Evolutionary conservation across 2,113 vertebrate species (phyloP).

Genomic region (Cisticola juncidis): DNA sequence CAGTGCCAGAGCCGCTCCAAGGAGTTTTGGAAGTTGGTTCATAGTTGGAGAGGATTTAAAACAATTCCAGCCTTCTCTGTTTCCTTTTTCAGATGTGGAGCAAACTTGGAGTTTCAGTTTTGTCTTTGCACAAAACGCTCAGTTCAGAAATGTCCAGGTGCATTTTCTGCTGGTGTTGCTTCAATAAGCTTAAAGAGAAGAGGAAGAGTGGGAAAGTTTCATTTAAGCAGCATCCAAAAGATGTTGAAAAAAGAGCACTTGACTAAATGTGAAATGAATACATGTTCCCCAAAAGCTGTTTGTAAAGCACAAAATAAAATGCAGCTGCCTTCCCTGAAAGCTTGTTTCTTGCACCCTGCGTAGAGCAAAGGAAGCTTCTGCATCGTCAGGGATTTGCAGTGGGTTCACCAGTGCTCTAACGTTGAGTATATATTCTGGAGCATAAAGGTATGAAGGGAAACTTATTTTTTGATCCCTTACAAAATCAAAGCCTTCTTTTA

Average conservation of each 20-base stretch:
- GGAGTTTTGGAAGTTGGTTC: background rate
- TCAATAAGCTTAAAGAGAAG: background rate
- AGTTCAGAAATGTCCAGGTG: background rate
- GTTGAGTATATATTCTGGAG: background rate
- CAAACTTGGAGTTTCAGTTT: background rate
- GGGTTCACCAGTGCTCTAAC: background rate
- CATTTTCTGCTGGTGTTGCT: background rate
- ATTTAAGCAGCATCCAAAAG: background rate
- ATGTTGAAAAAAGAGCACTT: background rate
- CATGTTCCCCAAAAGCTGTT: background rate
- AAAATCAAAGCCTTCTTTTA: conserved; percentile 20
- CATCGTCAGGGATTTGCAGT: background rate
- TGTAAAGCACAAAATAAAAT: background rate
- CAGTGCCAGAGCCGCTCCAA: background rate
- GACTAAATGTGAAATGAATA: background rate
- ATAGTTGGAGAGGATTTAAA: background rate
- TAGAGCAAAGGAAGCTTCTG: background rate
- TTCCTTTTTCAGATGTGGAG: background rate
- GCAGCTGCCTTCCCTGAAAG: background rate
- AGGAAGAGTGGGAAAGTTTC: background rate
- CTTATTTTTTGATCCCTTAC: background rate
- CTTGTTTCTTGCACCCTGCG: background rate
- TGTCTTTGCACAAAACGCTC: background rate
- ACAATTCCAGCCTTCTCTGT: background rate
- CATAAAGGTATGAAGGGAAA: background rate